Conservation (phyloP, 1,140 invertebrate genomes). For the Chrysopa pallens region DNA sequence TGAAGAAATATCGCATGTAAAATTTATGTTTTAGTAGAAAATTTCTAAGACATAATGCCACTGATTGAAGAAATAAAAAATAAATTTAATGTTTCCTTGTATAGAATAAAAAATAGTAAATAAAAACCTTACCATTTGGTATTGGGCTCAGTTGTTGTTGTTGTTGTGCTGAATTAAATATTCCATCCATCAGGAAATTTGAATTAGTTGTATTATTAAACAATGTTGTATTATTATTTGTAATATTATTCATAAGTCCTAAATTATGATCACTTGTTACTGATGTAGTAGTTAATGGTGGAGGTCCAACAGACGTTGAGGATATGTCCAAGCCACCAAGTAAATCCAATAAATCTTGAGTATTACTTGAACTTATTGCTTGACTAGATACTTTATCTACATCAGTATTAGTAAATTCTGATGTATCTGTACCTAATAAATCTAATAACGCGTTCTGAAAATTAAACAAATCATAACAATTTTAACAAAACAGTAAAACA, state of each 20-base stretch:
- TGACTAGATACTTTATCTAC: slow-evolving; percentile 16
- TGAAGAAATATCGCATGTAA: no score
- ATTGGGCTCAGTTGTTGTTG: slow-evolving; percentile 3
- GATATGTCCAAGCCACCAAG: slow-evolving; percentile 45
- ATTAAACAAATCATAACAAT: no score
- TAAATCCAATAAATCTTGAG: slow-evolving; percentile 73
- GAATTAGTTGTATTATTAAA: slow-evolving; percentile 19
- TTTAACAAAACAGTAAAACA: no score
- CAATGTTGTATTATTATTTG: slow-evolving; percentile 20
- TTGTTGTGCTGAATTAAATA: slow-evolving; percentile 22
- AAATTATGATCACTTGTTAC: slow-evolving; percentile 16
- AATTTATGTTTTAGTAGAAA: no score
- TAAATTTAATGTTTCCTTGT: no score
- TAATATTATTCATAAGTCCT: slow-evolving; percentile 18
- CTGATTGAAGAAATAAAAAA: no score
- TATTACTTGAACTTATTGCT: slow-evolving; percentile 31
- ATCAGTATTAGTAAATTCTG: slow-evolving; percentile 38
- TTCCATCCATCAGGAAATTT: slow-evolving; percentile 41
- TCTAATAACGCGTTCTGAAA: slow-evolving; percentile 55
- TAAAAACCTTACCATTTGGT: slow-evolving; percentile 20
- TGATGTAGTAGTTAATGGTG: slow-evolving; percentile 19
- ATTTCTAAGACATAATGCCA: no score
- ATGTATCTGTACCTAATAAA: slow-evolving; percentile 48
- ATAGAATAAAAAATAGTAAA: neutral
- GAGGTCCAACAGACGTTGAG: slow-evolving; percentile 18